Conservation (phyloP, 2,888 invertebrate genomes). For the Priocnemis perturbator region DNA sequence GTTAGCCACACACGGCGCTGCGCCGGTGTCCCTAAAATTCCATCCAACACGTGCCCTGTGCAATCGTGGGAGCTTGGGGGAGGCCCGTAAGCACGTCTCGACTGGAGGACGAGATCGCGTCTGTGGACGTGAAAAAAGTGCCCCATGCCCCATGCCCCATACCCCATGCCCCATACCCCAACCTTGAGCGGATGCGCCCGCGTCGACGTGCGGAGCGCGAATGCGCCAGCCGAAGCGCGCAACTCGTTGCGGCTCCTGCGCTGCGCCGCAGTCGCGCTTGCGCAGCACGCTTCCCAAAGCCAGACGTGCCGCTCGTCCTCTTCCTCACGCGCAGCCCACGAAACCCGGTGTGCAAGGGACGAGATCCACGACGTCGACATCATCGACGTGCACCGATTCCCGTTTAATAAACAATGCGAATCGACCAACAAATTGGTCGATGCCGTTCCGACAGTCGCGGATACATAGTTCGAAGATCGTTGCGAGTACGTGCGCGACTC, state of each 20-base stretch:
- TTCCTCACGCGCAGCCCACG: slow-evolving; percentile 25
- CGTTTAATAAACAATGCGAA: too few relatives aligned
- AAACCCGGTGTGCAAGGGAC: too few relatives aligned
- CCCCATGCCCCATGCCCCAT: too few relatives aligned
- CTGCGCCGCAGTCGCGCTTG: slow-evolving; percentile 35
- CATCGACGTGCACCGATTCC: slow-evolving; percentile 39
- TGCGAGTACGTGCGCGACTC: too few relatives aligned
- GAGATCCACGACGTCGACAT: slow-evolving; percentile 24
- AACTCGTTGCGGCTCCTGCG: slow-evolving; percentile 36
- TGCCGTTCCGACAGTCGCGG: neutral
- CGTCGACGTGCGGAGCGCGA: slow-evolving; percentile 53
- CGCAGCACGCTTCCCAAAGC: slow-evolving; percentile 39
- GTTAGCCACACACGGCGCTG: too few relatives aligned
- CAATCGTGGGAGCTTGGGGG: neutral
- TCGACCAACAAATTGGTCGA: neutral
- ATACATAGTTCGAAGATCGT: neutral
- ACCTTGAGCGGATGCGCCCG: slow-evolving; percentile 39
- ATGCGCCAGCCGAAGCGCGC: slow-evolving; percentile 43
- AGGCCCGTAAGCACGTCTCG: too few relatives aligned
- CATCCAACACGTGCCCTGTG: neutral
- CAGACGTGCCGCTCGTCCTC: slow-evolving; percentile 31
- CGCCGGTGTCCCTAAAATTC: neutral
- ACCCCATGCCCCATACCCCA: too few relatives aligned
- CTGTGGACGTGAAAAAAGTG: too few relatives aligned
- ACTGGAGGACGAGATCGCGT: too few relatives aligned